A percentile compares a stretch with the other conserved stretches of the same genome.
phyloP scores from a whole-genome alignment of 2,113 vertebrate species.

The Peromyscus maniculatus region DNA sequence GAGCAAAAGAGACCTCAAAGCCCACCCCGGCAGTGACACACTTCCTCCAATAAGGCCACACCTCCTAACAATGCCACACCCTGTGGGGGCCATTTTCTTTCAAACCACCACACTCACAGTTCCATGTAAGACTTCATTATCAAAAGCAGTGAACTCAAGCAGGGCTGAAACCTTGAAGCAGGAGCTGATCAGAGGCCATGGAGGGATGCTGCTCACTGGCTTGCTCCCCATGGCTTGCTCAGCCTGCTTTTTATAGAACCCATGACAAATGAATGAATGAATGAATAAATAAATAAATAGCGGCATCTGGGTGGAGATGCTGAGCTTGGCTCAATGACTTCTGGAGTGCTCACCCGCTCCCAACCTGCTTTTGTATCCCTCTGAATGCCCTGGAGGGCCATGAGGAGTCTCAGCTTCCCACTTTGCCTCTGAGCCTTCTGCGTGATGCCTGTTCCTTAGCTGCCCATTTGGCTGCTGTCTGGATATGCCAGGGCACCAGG shows the following conservation, averaged over 20 bases:
- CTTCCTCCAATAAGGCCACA: not conserved
- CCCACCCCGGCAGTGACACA: not conserved
- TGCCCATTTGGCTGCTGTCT: not conserved
- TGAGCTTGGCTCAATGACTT: not conserved
- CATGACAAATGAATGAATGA: not conserved
- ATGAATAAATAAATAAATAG: not conserved
- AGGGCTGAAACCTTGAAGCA: not conserved
- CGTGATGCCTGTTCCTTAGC: not conserved
- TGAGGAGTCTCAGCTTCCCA: accelerated
- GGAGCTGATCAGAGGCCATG: not conserved
- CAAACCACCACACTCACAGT: not conserved
- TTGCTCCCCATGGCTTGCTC: not conserved
- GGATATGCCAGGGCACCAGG: not conserved
- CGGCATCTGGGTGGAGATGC: not conserved
- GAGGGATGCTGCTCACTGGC: not conserved
- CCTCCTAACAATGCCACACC: not conserved
- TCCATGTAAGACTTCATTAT: not conserved
- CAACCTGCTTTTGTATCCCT: too few relatives aligned
- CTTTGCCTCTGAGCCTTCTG: not conserved
- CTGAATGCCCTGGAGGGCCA: not conserved
- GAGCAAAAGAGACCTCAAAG: not conserved
- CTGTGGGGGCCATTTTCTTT: not conserved
- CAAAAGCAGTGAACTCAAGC: not conserved
- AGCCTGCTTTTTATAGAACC: not conserved
- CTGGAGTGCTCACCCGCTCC: not conserved